Evolutionary conservation across 2,113 vertebrate species (phyloP).

Genomic region (Mustela nigripes): DNA sequence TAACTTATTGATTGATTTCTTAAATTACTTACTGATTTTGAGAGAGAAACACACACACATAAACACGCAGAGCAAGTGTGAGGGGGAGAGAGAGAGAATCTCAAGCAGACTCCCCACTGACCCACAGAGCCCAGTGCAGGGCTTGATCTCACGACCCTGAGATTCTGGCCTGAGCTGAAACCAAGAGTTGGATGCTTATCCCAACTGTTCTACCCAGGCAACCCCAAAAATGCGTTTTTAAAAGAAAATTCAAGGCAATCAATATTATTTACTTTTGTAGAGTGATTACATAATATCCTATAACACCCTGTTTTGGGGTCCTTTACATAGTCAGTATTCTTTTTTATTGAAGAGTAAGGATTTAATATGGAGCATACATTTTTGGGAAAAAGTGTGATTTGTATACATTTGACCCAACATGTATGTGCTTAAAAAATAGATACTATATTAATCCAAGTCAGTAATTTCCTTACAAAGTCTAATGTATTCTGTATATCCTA

Average conservation of each 20-base stretch:
- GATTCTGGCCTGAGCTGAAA: too few species aligned
- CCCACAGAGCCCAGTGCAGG: too few species aligned
- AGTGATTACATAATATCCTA: not conserved
- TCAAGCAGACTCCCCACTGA: too few species aligned
- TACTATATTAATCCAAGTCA: not conserved
- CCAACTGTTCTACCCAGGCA: not conserved
- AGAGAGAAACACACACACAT: too few species aligned
- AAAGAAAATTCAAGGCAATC: not conserved
- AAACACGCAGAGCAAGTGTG: too few species aligned
- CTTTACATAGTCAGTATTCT: not conserved
- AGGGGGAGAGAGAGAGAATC: too few species aligned
- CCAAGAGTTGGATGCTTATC: not conserved
- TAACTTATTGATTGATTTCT: too few species aligned
- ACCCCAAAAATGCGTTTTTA: not conserved
- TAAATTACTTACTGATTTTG: too few species aligned
- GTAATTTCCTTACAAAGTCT: not conserved
- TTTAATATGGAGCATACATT: constrained; percentile 4
- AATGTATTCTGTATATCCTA: not conserved
- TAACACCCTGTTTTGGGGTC: not conserved
- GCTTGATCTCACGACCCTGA: too few species aligned
- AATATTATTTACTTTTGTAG: not conserved
- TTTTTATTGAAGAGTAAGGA: not conserved
- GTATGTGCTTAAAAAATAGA: not conserved
- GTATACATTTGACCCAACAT: not conserved
- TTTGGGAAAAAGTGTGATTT: constrained; percentile 18